phyloP scores from a whole-genome alignment of 1,140 invertebrate genomes.

The Zophobas atratus region DNA sequence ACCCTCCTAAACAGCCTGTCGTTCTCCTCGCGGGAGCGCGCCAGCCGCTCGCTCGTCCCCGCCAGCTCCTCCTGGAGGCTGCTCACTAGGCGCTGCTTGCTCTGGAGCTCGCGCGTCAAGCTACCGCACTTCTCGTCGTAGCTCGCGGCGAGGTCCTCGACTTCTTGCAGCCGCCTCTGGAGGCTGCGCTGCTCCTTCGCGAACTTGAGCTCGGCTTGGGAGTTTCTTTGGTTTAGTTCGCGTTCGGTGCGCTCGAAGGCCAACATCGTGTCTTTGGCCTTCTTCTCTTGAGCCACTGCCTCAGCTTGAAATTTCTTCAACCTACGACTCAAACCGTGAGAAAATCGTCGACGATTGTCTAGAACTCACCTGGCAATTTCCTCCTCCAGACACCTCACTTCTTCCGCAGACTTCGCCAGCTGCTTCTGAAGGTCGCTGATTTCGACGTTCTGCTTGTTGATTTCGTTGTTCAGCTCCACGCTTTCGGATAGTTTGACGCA shows the following conservation, averaged over 20 bases:
- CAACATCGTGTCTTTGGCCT: constrained; percentile 79
- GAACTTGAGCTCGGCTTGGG: constrained; percentile 80
- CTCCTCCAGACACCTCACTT: constrained; percentile 62
- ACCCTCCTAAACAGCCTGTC: constrained; percentile 79
- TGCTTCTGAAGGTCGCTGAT: constrained; percentile 82
- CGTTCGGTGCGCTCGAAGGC: constrained; percentile 81
- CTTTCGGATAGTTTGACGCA: constrained; percentile 57
- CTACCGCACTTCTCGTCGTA: constrained; percentile 74
- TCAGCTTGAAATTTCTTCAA: constrained; percentile 79
- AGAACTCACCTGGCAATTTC: constrained; percentile 63
- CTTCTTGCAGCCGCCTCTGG: constrained; percentile 65
- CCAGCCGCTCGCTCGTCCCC: constrained; percentile 71
- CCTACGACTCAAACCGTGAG: constrained; percentile 62
- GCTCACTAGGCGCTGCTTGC: constrained; percentile 73
- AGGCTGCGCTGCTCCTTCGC: constrained; percentile 75
- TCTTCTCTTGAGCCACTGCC: constrained; percentile 76
- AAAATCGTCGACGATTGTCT: not conserved
- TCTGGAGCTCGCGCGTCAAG: constrained; percentile 75
- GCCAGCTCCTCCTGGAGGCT: constrained; percentile 75
- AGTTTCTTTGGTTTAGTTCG: constrained; percentile 77
- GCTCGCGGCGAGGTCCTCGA: constrained; percentile 68
- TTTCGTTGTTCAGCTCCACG: constrained; percentile 54
- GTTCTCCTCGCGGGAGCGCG: constrained; percentile 83
- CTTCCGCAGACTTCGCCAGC: constrained; percentile 69
- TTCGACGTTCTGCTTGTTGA: constrained; percentile 77